These are phyloP conservation scores for Coregonus suidteri DNA, from an alignment of 2,797 vertebrate species.

Conservation along the genomic window DNA sequence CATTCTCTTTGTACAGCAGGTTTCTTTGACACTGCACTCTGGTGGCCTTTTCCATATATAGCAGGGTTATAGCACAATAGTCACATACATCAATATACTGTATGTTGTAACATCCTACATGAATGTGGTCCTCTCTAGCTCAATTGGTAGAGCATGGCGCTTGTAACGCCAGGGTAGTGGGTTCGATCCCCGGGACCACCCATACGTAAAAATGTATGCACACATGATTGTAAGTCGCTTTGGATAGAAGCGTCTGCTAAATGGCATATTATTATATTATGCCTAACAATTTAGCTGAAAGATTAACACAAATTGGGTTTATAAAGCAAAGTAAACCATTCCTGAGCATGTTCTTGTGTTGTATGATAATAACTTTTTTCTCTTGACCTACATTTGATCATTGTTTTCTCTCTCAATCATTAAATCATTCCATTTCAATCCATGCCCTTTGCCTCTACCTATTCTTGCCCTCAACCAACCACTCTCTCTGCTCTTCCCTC, in stretches of 20 bases:
- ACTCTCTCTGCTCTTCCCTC: not conserved
- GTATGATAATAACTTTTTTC: conserved; percentile 33
- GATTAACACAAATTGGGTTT: not conserved
- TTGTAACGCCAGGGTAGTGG: too few species aligned
- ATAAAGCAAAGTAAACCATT: not conserved
- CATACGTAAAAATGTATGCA: too few species aligned
- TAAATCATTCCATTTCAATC: not conserved
- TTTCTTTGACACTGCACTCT: conserved; percentile 4
- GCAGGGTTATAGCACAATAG: not conserved
- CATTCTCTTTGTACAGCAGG: not conserved
- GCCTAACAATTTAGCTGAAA: not conserved
- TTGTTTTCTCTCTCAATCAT: not conserved
- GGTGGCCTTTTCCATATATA: not conserved
- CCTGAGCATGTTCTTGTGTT: conserved; percentile 20
- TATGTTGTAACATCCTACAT: not conserved
- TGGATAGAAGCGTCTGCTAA: too few species aligned
- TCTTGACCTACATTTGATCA: not conserved
- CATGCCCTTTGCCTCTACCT: not conserved
- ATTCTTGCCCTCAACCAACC: not conserved
- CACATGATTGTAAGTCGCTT: too few species aligned
- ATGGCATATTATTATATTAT: too few species aligned
- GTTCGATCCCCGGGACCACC: too few species aligned
- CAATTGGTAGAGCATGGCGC: too few species aligned
- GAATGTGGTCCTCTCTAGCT: not conserved
- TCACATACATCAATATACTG: not conserved